phyloP scores from a whole-genome alignment of 2,888 invertebrate genomes.

The Epiblema foenella region DNA sequence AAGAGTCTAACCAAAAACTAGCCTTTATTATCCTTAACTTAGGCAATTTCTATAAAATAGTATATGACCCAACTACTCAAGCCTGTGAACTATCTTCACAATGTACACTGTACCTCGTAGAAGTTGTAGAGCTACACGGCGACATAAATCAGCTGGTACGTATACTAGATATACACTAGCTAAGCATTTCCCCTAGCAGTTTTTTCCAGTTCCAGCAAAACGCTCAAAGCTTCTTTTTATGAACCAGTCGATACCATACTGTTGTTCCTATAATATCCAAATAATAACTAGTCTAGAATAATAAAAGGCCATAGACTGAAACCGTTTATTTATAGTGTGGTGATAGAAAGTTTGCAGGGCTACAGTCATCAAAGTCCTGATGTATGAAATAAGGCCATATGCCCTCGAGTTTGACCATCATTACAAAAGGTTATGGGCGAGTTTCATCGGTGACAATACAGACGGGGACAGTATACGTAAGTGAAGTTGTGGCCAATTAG shows the following conservation, averaged over 20 bases:
- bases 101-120: background rate
- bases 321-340: too few relatives aligned
- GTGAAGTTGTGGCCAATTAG: background rate
- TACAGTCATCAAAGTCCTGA: too few relatives aligned
- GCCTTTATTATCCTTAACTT: too few relatives aligned
- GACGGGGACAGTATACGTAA: constrained; percentile 1
- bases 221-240: background rate
- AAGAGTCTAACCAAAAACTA: too few relatives aligned
- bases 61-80: too few relatives aligned
- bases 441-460: constrained; percentile 12
- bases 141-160: constrained; percentile 23
- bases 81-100: background rate
- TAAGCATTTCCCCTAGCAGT: background rate
- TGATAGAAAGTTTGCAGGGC: too few relatives aligned
- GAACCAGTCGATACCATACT: too few relatives aligned
- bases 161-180: constrained; percentile 8
- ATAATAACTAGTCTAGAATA: too few relatives aligned
- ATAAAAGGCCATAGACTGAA: too few relatives aligned
- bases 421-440: background rate
- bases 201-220: constrained; percentile 6
- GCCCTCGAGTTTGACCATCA: background rate
- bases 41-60: too few relatives aligned
- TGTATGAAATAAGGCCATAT: too few relatives aligned
- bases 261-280: too few relatives aligned
- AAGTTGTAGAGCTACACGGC: background rate